Evolutionary conservation across 1,140 invertebrate genomes (phyloP), one percentile per base, ranked within the genome.

Genomic region (Drosophila ananassae): DNA sequence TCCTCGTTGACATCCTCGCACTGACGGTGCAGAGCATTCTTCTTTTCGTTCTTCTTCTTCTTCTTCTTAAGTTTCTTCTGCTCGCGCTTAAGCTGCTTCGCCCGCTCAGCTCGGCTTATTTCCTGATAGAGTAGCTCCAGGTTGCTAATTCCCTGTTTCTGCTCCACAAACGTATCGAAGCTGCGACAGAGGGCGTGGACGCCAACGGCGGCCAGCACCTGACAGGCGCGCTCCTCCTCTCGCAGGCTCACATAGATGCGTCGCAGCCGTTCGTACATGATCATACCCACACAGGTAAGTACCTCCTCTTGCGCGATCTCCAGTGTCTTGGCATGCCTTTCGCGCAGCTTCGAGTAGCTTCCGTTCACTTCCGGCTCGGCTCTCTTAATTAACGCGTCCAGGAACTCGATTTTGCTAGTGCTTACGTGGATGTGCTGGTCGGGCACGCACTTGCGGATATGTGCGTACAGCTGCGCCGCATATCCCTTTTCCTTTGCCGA

Each of bases 251-350:
- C 94, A 80, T 97, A 96, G 59, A 98, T 95, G 69, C 95, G 94
- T 91, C 98, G 96, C 12, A 99, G 93, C 48, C 97, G 93, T 90
- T 98, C 97, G 85, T 97, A 97, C 55, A 98, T 95, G 92, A 97
- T 97, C 92, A 98, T 96, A 10, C 97, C 97, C 48, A 98, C 94
- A 92, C 97, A 98, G 0, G 97, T 98, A 56, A 99, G 93, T 46
- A 98, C 97, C 93, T 99, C 97, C 92, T 98, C 97, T 93, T 99
- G 98, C 79, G 97, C 98, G 81, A 98, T 97, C 93, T 98, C 97
- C 69, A 98, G 92, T 7, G 97, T 98, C 93, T 98, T 98, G 1
- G 97, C 98, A 92, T 98, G 97, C 54, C 97, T 94, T 92, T 98
- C 98, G 58, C 97, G 94, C 73, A 95, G 93, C 75, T 95, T 94